Percentiles rank a stretch among this genome's conserved stretches.
phyloP scores from a whole-genome alignment of 1,140 invertebrate species.

The Tetramorium simillimum region DNA sequence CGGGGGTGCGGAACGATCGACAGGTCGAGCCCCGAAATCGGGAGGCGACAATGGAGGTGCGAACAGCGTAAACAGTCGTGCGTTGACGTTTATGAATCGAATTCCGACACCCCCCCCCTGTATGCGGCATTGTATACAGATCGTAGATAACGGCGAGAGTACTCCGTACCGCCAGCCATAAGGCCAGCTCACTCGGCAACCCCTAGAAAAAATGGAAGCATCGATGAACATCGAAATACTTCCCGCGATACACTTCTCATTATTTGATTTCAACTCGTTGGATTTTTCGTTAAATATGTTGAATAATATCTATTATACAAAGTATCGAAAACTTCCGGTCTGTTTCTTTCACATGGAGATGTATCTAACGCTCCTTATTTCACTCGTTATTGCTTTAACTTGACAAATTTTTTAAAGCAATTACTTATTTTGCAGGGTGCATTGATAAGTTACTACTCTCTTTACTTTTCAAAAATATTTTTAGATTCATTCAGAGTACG shows the following conservation, averaged over 20 bases:
- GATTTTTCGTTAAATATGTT: neutral
- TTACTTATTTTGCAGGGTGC: neutral
- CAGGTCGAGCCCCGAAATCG: slow-evolving; percentile 24
- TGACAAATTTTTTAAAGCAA: neutral
- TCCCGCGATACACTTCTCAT: neutral
- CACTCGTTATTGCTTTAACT: neutral
- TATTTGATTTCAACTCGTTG: neutral
- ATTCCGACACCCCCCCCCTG: slow-evolving; percentile 67
- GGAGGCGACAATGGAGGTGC: slow-evolving; percentile 62
- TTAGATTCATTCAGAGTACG: neutral
- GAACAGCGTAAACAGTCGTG: slow-evolving; percentile 64
- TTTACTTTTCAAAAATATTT: slow-evolving; percentile 8
- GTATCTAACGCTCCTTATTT: neutral
- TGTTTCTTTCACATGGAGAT: neutral
- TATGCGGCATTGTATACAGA: slow-evolving; percentile 30
- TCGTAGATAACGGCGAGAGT: slow-evolving; percentile 32
- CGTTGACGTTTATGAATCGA: slow-evolving; percentile 82
- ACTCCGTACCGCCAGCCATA: neutral
- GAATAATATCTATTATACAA: neutral
- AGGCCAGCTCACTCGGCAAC: neutral
- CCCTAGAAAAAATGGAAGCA: neutral
- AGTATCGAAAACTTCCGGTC: neutral
- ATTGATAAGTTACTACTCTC: neutral
- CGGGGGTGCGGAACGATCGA: slow-evolving; percentile 58
- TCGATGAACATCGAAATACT: neutral